Evolutionary conservation across 2,113 vertebrate genomes (phyloP).

Genomic region (Acanthisitta chloris): DNA sequence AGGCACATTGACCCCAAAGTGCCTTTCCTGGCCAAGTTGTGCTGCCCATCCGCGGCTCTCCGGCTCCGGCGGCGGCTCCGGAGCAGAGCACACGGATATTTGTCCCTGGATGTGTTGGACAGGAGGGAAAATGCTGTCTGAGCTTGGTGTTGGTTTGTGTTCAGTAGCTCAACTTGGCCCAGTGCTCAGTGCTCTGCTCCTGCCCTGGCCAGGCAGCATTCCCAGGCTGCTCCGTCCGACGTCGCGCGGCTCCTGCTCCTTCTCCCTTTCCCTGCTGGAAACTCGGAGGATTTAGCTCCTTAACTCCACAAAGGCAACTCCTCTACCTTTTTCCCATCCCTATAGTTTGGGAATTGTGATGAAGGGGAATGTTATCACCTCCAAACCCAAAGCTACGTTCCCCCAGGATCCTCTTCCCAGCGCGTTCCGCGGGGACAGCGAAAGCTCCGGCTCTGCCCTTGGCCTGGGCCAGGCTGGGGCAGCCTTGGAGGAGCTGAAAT

Average conservation of each 20-base stretch:
- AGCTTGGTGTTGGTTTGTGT: not conserved
- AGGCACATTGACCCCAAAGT: not conserved
- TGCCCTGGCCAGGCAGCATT: not conserved
- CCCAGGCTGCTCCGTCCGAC: too few species aligned
- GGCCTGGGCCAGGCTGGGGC: not conserved
- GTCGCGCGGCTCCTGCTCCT: too few species aligned
- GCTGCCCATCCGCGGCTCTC: not conserved
- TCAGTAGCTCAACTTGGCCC: too few species aligned
- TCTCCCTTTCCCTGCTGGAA: not conserved
- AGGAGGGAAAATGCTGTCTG: not conserved
- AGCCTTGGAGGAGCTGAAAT: not conserved
- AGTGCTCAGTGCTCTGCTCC: too few species aligned
- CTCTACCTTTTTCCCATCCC: not conserved
- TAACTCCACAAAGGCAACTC: not conserved
- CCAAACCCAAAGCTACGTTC: slow-evolving; percentile 9
- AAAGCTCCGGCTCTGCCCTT: not conserved
- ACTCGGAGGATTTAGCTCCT: not conserved
- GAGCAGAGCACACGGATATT: fast-evolving
- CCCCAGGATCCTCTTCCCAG: not conserved
- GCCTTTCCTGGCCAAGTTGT: not conserved
- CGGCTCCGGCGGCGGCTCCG: fast-evolving
- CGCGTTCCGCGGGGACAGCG: not conserved
- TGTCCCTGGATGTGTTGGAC: fast-evolving
- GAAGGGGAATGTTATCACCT: not conserved
- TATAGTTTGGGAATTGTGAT: not conserved